Evolutionary conservation across 1,140 invertebrate species (phyloP).

Genomic region (Doryteuthis pealeii): DNA sequence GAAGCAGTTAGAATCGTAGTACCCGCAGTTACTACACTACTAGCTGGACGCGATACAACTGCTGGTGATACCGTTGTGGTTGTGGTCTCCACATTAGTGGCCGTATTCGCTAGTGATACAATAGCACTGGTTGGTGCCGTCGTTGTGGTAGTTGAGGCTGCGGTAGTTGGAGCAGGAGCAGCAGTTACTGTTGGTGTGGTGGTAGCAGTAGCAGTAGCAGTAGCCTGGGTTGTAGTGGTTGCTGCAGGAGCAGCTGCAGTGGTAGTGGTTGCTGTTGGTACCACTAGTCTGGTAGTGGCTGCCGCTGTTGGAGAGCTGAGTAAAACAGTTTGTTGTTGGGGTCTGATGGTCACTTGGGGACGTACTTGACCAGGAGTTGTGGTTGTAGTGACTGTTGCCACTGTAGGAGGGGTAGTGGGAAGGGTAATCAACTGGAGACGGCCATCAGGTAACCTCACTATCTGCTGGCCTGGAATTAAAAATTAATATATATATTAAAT

Average conservation of each 20-base stretch:
- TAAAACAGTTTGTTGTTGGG: constrained; percentile 26
- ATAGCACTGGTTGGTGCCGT: constrained; percentile 18
- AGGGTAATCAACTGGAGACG: constrained; percentile 83
- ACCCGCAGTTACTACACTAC: not conserved
- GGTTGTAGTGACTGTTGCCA: constrained; percentile 38
- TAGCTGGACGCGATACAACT: constrained; percentile 20
- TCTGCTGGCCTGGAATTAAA: constrained; percentile 72
- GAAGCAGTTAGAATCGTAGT: not conserved
- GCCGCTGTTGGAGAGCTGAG: constrained; percentile 24
- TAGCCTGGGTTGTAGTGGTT: constrained; percentile 11
- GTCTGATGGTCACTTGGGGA: constrained; percentile 11
- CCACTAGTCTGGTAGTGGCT: constrained; percentile 2
- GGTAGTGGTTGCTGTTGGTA: constrained; percentile 27
- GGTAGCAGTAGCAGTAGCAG: not conserved
- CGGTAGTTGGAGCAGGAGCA: not conserved
- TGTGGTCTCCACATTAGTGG: not conserved
- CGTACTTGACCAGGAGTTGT: not conserved
- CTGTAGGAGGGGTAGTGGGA: constrained; percentile 41
- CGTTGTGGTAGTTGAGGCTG: constrained; percentile 5
- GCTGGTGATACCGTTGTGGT: not conserved
- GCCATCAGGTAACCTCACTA: constrained; percentile 90
- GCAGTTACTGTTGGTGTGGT: constrained; percentile 1
- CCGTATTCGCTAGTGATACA: constrained; percentile 13
- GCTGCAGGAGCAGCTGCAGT: constrained; percentile 17
- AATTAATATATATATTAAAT: constrained; percentile 17